phyloP scores from a whole-genome alignment of 2,113 vertebrate genomes.

The Perca fluviatilis region DNA sequence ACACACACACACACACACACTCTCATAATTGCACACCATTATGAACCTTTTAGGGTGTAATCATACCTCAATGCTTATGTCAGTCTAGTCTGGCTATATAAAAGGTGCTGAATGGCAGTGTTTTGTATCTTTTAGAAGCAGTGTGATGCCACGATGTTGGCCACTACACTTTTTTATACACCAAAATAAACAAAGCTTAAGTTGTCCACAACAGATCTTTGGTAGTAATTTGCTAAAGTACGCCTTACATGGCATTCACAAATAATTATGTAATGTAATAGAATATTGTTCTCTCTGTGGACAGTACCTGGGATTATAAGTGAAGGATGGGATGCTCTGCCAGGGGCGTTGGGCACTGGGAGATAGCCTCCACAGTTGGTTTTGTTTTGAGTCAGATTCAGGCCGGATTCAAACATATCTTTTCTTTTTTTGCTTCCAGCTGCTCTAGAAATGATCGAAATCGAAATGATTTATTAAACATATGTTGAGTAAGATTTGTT shows the following conservation, averaged over 20 bases:
- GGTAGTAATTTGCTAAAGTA: constrained; percentile 28
- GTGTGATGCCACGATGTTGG: neutral
- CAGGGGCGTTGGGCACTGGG: constrained; percentile 2
- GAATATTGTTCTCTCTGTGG: constrained; percentile 35
- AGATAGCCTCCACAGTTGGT: constrained; percentile 18
- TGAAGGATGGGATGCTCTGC: constrained; percentile 24
- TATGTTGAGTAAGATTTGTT: constrained; percentile 1
- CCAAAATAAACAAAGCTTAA: neutral
- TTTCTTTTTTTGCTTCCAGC: neutral
- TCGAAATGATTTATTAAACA: constrained; percentile 21
- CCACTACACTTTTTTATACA: neutral
- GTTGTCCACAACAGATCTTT: neutral
- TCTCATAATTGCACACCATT: constrained; percentile 51
- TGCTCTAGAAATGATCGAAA: constrained; percentile 13
- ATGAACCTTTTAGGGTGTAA: constrained; percentile 39
- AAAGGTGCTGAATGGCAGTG: constrained; percentile 41
- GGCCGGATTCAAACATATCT: constrained; percentile 17
- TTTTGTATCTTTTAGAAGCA: neutral
- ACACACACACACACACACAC: neutral
- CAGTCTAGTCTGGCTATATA: constrained; percentile 7
- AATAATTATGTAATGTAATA: constrained; percentile 36
- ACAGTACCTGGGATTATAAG: constrained; percentile 41
- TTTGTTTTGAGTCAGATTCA: neutral
- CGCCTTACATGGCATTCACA: constrained; percentile 34
- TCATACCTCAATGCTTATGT: constrained; percentile 46